Conservation (phyloP, 2,797 vertebrate genomes). For the Carcharodon carcharias region DNA sequence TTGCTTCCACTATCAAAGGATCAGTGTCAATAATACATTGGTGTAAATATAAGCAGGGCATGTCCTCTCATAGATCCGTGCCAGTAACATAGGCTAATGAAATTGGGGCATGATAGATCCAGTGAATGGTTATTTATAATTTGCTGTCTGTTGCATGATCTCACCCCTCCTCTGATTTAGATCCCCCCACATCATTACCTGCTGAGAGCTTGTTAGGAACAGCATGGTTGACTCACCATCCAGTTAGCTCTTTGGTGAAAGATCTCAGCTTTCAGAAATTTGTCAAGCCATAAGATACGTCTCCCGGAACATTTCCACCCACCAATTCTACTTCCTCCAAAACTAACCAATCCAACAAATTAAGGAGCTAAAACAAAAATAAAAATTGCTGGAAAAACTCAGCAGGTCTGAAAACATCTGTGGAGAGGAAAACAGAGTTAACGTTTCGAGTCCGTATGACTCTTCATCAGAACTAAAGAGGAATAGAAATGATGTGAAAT, state of each 20-base stretch:
- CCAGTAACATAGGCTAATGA: neutral
- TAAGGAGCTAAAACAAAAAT: neutral
- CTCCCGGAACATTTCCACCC: neutral
- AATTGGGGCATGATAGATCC: neutral
- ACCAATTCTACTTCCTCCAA: neutral
- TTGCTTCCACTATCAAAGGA: neutral
- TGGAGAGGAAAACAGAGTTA: too few species aligned
- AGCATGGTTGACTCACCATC: neutral
- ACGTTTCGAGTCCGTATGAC: too few species aligned
- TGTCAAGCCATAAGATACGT: neutral
- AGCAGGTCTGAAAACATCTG: too few species aligned
- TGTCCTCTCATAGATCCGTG: too few species aligned
- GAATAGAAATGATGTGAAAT: too few species aligned
- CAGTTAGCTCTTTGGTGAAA: neutral
- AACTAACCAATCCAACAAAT: neutral
- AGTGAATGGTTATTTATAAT: neutral
- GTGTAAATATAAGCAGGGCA: neutral
- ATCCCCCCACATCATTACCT: neutral
- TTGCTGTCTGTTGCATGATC: too few species aligned
- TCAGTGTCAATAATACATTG: neutral
- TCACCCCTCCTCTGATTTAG: neutral
- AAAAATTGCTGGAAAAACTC: too few species aligned
- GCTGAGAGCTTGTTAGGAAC: neutral
- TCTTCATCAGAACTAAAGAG: too few species aligned
- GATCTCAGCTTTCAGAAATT: neutral